Base-by-base conservation (phyloP, 2,888 invertebrate species). In the Zootermopsis nevadensis region DNA sequence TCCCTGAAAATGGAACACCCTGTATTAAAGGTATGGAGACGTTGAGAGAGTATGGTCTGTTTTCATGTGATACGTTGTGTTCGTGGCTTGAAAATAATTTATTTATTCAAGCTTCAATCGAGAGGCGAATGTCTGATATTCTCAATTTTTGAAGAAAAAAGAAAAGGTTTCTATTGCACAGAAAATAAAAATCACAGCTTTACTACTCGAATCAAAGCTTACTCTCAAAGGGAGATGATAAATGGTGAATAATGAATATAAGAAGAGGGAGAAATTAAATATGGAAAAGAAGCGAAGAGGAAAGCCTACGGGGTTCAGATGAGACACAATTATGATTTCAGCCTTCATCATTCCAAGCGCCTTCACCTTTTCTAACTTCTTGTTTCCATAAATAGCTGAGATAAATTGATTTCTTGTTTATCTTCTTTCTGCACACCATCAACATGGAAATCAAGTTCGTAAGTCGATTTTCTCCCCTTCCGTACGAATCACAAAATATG, bases 341-440 rank as follows among this genome's bases (percentile, higher is more conserved):
- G 4, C 33, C 33, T 31, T 69, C 69, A 31, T 69, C 69, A 27
- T 19, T 69, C 69, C 6, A 1, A 24, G n/a, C 24, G 42, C n/a
- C 74, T 38, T 38, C 24, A 31, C 24, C 33, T 12, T 38, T n/a
- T 38, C n/a, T 30, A n/a, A n/a, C n/a, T n/a, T 31, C 38, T 74
- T 38, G 24, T 74, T 74, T 38, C 38, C 74, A 74, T 38, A 74
- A 74, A 74, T 74, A 69, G 33, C 60, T 60, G n/a, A 60, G 22
- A 69, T 69, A 74, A 74, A 74, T 38, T 74, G 74, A 74, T 38
- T 74, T 38, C 74, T 74, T 74, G 74, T 74, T 74, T 74, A 74
- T 74, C 38, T 38, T 38, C 22, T 27, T n/a, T 27, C 35, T n/a
- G n/a, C 74, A n/a, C 42, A 35, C 35, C 74, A 38, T 74, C 74